These are phyloP conservation scores for Schrankia costaestrigalis DNA, from an alignment of 2,888 invertebrate species.

Conservation along the genomic window DNA sequence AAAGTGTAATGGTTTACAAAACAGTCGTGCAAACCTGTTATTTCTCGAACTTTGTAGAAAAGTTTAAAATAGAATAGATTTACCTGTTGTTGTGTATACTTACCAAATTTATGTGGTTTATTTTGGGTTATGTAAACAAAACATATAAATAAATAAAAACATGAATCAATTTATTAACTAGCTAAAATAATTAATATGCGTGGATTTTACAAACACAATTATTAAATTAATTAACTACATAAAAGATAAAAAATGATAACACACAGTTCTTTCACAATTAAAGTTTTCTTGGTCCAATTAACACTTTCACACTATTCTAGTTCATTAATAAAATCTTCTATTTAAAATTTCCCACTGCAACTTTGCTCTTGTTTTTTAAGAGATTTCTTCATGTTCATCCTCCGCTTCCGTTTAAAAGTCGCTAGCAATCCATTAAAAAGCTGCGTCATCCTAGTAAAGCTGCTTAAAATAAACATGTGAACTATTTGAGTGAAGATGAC, in stretches of 20 bases:
- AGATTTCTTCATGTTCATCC: no score
- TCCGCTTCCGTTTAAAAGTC: conserved; percentile 11
- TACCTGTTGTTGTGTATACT: no score
- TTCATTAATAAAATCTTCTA: conserved; percentile 10
- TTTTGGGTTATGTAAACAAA: no score
- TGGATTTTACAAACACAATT: conserved; percentile 29
- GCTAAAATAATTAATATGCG: conserved; percentile 28
- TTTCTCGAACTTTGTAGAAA: no score
- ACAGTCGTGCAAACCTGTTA: no score
- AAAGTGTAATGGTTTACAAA: no score
- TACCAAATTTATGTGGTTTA: no score
- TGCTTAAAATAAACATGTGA: conserved; percentile 63
- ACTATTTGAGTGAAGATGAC: conserved; percentile 45
- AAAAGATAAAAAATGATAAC: conserved; percentile 26
- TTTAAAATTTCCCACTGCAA: conserved; percentile 19
- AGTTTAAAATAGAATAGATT: no score
- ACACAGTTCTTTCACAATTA: conserved; percentile 33
- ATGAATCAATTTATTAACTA: conserved; percentile 35
- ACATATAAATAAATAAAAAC: conserved; percentile 12
- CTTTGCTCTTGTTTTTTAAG: conserved; percentile 38
- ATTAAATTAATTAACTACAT: conserved; percentile 41
- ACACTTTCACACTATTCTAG: conserved; percentile 35
- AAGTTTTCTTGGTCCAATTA: conserved; percentile 26
- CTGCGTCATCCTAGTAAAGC: conserved; percentile 62
- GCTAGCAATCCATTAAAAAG: conserved; percentile 41